Base-by-base conservation (phyloP, 23 tunicate species). In the Halocynthia aurantium region DNA sequence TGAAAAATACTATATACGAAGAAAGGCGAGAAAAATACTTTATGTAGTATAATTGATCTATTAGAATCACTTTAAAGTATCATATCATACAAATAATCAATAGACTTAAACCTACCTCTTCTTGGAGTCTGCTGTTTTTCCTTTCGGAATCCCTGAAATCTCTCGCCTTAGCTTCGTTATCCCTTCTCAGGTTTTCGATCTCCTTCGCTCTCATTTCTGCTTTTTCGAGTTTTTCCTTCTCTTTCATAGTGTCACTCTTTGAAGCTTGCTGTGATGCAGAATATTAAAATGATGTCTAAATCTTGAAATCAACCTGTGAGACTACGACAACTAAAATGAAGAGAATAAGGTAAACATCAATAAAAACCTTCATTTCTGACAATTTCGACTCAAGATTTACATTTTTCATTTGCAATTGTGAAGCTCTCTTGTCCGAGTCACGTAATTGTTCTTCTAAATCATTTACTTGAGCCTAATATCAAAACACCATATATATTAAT, bases 121-220 rank as follows among this genome's bases (percentile, higher is more conserved):
- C 80, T 61, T 79, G 70, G 68, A 84, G 69, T 52, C 80, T 89
- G 54, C 55, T 75, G 7, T 65, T 61, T 20, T 76, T 75, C 7
- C 62, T 82, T 75, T 84, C 96, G 5, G 79, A 85, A 8, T 89
- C 96, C 8, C 83, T 85, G 7, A 89, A 56, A 51, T 83, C 88
- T 13, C 66, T 75, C 19, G 82, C 77, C 70, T 89, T 89, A 20
- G 81, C 88, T 31, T 89, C 96, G 12, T 80, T 77, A 22, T 89
- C 90, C 11, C 65, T 60, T n/a, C 81, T 52, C 19, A 85, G 62
- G 20, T 58, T 56, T 20, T 80, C 84, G 52, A 85, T 55, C 57
- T 85, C 90, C 52, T 19, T 21, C 52, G 76, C 84, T 31, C 44
- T 31, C 4, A 62, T 5, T 18, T 63, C 72, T 8, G 67, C 82